phyloP scores from a whole-genome alignment of 2,888 invertebrate species.

The Masnerella sp. region DNA sequence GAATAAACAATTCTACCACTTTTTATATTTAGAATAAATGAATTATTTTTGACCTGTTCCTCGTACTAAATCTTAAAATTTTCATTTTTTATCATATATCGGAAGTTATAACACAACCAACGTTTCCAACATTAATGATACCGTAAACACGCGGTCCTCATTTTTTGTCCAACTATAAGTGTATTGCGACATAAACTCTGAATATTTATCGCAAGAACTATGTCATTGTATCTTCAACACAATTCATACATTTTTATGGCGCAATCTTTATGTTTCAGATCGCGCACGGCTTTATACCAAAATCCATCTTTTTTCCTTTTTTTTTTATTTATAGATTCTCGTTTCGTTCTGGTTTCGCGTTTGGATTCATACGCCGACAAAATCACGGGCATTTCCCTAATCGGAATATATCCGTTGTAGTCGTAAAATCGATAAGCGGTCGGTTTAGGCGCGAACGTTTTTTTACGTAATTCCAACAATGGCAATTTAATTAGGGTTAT shows the following conservation, averaged over 20 bases:
- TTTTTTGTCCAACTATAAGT: conserved; percentile 25
- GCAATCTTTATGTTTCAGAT: conserved; percentile 39
- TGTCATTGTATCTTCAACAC: conserved; percentile 10
- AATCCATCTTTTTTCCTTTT: conserved; percentile 8
- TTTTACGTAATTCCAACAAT: conserved; percentile 8
- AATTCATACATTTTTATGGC: conserved; percentile 46
- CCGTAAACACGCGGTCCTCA: too few relatives aligned
- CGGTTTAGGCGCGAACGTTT: conserved; percentile 6
- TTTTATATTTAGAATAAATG: too few relatives aligned
- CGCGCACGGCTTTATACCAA: conserved; percentile 12
- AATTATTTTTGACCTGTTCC: too few relatives aligned
- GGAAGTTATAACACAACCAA: too few relatives aligned
- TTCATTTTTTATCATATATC: too few relatives aligned
- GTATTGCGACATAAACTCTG: conserved; percentile 9
- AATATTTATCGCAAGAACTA: conserved; percentile 32
- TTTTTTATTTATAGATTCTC: conserved; percentile 29
- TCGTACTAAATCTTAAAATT: too few relatives aligned
- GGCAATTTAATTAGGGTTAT: conserved; percentile 6
- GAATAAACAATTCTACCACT: too few relatives aligned
- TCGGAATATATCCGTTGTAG: conserved; percentile 19
- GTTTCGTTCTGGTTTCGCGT: conserved; percentile 14
- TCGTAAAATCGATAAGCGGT: conserved; percentile 28
- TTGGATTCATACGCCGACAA: conserved; percentile 27
- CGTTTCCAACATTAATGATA: too few relatives aligned
- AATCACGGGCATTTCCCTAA: conserved; percentile 27